Evolutionary conservation across 2,797 vertebrate genomes (phyloP), one percentile per base, ranked within the genome.

Genomic region (Gobionotothen gibberifrons): DNA sequence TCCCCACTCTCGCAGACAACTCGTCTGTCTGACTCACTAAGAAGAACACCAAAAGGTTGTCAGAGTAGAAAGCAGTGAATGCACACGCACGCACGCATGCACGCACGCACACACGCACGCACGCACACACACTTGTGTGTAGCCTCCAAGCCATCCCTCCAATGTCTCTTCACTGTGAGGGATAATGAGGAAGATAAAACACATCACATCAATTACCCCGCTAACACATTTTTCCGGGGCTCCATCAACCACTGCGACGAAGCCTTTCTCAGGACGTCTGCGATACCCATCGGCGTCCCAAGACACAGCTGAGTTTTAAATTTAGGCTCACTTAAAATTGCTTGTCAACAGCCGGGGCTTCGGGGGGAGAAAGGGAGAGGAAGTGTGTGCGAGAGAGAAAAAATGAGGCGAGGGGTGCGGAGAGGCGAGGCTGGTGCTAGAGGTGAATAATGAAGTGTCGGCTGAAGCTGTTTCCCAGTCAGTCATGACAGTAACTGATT

Each of bases 361-460:
- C 49, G 16, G 71, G 81, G 82, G 77, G 16, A 60, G 62, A 73
- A 19, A 69, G 48, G 36, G 63, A 55, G 59, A 49, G 65, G 61
- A 51, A 52, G 53, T 19, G 56, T 19, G 68, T 40, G 75, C 7
- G 47, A 21, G 69, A 19, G 69, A 21, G 53, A 51, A 72, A 66
- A 79, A 82, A 83, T 66, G 70, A 85, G 78, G 21, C 65, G 58
- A 61, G 61, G 69, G 75, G 73, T 68, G 73, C 62, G 54, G 48
- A 40, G 69, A 69, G 56, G 81, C 46, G 47, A 85, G 79, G 76
- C 77, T 87, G 81, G 81, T 86, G 86, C 84, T 90, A 78, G 85
- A 92, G 90, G 90, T 93, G 91, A 93, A 93, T 94, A 94, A 94
- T 93, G 90, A 94, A 93, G 89, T 93, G 92, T 93, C 90, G 90